Base-by-base conservation (phyloP, 64 coral and sea anemone species). In the Montipora cactus region DNA sequence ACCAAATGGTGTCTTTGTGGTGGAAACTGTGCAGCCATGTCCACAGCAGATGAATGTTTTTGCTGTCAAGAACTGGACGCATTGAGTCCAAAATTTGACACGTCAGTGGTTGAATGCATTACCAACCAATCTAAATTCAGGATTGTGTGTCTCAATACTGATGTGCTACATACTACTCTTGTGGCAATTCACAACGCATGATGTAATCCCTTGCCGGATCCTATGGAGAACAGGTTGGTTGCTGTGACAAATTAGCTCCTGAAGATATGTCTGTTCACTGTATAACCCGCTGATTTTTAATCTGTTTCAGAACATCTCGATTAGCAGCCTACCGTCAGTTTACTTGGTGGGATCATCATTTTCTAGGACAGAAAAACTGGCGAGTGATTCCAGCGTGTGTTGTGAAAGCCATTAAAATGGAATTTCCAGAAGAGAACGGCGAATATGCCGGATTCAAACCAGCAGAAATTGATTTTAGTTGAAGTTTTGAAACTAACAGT, bases 221-320 rank as follows among this genome's bases (percentile, higher is more conserved):
- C 88, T 8, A 48, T 90, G 25, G 25, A 28, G 25, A 25, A 25
- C 23, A 25, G 23, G 23, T 25, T 25, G 23, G 23, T 25, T 25
- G 23, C 23, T 25, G 23, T 25, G 23, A 25, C 23, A 25, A 25
- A 25, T 25, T 25, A 25, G 23, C 23, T 25, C 0, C 23, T 25
- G 23, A 25, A 25, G 23, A 25, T 25, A 25, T 25, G 23, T 25
- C 23, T 25, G 23, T 25, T 25, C 23, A 25, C 23, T 25, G 23
- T 25, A 25, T 25, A 25, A 25, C 23, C 23, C 23, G 23, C 23
- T 25, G 23, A 25, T 25, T 25, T 19, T 61, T 78, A 15, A 18
- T 62, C 47, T 89, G 8, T 87, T 50, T 61, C 59, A 89, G 87
- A 59, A 89, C 70, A 37, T 89, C 74, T 73, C 87, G 87, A 19